Base-by-base conservation (phyloP, 53 echinoderm and acorn worm genomes). In the Holothuria scabra region DNA sequence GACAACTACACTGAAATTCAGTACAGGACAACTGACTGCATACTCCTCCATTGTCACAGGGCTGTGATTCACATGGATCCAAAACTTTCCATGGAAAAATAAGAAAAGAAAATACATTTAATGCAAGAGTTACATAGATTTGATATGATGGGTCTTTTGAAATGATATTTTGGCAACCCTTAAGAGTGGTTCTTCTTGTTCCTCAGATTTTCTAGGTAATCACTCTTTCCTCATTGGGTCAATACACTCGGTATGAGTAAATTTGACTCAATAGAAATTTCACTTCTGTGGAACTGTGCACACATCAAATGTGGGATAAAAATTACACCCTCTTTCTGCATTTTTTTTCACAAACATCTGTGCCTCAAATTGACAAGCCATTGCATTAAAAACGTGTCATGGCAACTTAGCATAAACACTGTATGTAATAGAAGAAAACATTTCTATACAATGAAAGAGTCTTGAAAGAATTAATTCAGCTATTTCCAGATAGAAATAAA, bases 21-120 rank as follows among this genome's bases (percentile, higher is more conserved):
- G 91, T 91, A 30, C 95, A 90, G 21, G 83, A 58, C 1, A 83
- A 82, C 12, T 89, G 76, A 28, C 81, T 85, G 72, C 95, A 95
- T 3, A 69, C 33, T 4, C 93, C 95, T 30, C 83, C 83, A 41
- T 95, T 95, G 20, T 82, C 68, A 85, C 95, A 95, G 20, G 93
- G 95, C 37, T 85, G 87, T 35, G 91, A 60, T 5, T 41, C 68
- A 28, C 87, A 87, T 22, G 87, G 87, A 69, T 87, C 81, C 60
- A 81, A 41, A n/a, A 35, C 87, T 87, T 24, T 65, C 46, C 16
- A 44, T 64, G 63, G 8, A n/a, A 64, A 11, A 20, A 16, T 28
- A 16, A 3, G 12, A 16, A n/a, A 12, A 13, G 65, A 24, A 31
- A 65, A 65, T 29, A 13, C 3, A 29, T 28, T 29, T 32, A 33